Base-by-base conservation (phyloP, 2,797 vertebrate genomes). In the Zenarchopterus dispar region DNA sequence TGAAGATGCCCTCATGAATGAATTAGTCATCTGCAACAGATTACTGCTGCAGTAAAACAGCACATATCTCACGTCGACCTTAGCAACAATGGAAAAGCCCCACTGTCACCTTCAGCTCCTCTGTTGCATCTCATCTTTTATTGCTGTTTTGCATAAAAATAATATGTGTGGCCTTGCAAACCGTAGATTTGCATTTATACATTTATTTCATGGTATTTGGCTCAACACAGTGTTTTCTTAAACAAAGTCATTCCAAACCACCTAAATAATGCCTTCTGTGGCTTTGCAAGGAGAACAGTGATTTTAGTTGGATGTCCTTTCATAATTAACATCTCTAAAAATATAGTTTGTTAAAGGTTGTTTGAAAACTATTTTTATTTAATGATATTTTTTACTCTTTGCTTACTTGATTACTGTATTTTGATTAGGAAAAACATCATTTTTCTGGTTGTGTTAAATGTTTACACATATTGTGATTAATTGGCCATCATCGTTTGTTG, bases 1-100 rank as follows among this genome's bases (percentile, higher is more conserved):
- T 62, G 74, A 60, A 75, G 84, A 86, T 62, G 77, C 65, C 67
- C 80, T 88, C 85, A 90, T 84, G 80, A 88, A 90, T 88, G 82
- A 91, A 80, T 90, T 88, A 89, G 88, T 86, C 55, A 36, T 75
- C 84, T 84, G 86, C 79, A 77, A 82, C 84, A 89, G 80, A 90
- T 89, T 88, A 86, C 85, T 48, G 65, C 51, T 23, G 80, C 81
- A 77, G 72, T 89, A 86, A 90, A 89, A 81, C 61, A 62, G 47
- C 49, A 47, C 56, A 42, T 76, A 78, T 79, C 69, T 78, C 68
- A 66, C 77, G 67, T 73, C 59, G 41, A 80, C 76, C 60, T 77
- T 62, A 46, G 50, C 24, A 42, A 73, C 69, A 43, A 6, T 51
- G 21, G 51, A 65, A 80, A 78, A 71, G 75, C 75, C 72, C 15